Conservation (phyloP, 1,140 invertebrate genomes). For the Diplogasteroides magnus region DNA sequence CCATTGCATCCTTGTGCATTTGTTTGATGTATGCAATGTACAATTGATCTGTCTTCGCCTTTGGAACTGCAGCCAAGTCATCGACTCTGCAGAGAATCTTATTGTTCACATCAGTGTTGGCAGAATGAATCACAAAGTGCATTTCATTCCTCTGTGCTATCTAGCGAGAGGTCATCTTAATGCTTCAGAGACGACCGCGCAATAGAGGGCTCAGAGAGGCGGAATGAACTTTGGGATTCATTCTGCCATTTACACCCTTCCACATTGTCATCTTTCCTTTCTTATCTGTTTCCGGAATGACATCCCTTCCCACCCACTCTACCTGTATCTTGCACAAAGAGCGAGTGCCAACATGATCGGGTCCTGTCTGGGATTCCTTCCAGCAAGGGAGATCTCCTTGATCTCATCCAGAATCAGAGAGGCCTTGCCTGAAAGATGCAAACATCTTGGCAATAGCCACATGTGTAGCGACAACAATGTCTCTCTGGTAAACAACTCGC, state of each 20-base stretch:
- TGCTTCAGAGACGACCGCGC: background rate
- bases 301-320: too few species aligned
- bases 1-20: slow-evolving; percentile 33
- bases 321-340: slow-evolving; percentile 47
- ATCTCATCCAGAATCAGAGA: slow-evolving; percentile 52
- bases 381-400: slow-evolving; percentile 48
- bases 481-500: too few species aligned
- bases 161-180: too few species aligned
- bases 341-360: slow-evolving; percentile 55
- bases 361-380: slow-evolving; percentile 55
- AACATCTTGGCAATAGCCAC: too few species aligned
- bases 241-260: too few species aligned
- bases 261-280: too few species aligned
- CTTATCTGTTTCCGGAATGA: too few species aligned
- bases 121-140: background rate
- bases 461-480: too few species aligned
- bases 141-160: too few species aligned
- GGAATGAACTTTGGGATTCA: background rate
- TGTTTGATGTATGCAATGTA: slow-evolving; percentile 32
- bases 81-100: background rate
- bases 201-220: background rate
- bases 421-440: slow-evolving; percentile 45
- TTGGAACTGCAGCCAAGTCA: background rate
- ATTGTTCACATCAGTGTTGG: too few species aligned
- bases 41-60: background rate